Percentiles rank a stretch among this genome's conserved stretches.
These are phyloP conservation scores for Eurypyga helias DNA, from an alignment of 2,113 vertebrate species.

Conservation along the genomic window DNA sequence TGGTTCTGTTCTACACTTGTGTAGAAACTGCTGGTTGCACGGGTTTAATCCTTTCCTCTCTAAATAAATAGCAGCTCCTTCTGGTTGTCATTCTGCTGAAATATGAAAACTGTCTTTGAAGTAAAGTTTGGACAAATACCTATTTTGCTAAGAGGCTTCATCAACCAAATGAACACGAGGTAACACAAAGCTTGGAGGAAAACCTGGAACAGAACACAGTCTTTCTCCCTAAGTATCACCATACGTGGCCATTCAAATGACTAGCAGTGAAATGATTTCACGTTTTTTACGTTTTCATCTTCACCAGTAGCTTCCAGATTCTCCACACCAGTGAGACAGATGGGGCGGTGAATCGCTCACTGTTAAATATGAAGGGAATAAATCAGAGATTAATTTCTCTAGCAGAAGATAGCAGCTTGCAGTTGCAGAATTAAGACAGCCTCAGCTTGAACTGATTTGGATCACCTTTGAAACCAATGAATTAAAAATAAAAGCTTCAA, in stretches of 20 bases:
- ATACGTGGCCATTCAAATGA: background rate
- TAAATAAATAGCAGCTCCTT: constrained; percentile 14
- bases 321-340: background rate
- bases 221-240: background rate
- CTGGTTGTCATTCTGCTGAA: background rate
- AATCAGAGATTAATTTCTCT: background rate
- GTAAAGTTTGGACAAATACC: background rate
- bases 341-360: background rate
- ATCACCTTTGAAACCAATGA: background rate
- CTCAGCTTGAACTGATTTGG: background rate
- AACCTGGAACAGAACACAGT: background rate
- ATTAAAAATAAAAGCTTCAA: background rate
- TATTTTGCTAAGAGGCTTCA: background rate
- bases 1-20: background rate
- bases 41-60: background rate
- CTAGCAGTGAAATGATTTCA: background rate
- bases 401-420: background rate
- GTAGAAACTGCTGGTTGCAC: background rate
- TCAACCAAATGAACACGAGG: background rate
- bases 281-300: background rate
- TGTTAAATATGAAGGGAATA: constrained; percentile 3
- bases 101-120: background rate
- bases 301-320: constrained; percentile 5
- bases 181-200: background rate
- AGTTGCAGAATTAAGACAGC: background rate